These are phyloP conservation scores for Xiphorhynchus erythropygius DNA, from an alignment of 2,797 vertebrate genomes.

Conservation along the genomic window DNA sequence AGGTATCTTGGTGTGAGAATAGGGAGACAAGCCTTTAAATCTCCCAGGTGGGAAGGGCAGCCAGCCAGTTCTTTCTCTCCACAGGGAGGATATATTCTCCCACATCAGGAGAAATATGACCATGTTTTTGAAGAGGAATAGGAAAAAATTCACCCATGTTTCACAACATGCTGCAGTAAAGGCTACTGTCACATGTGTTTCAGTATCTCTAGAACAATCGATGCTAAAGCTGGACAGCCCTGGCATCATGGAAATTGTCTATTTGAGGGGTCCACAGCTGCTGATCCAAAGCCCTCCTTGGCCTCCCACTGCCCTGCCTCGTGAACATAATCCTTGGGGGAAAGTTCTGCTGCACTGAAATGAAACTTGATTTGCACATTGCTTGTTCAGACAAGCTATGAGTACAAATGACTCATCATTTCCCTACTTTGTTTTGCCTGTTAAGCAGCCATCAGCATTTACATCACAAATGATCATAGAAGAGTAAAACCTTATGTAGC, in stretches of 20 bases:
- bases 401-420: conserved; percentile 68
- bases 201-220: neutral
- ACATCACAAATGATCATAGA: conserved; percentile 69
- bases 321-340: conserved; percentile 18
- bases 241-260: neutral
- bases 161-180: neutral
- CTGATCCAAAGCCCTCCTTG: neutral
- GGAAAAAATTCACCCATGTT: neutral
- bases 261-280: neutral
- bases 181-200: neutral
- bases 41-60: neutral
- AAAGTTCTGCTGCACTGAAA: conserved; percentile 51
- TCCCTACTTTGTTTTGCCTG: conserved; percentile 68
- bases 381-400: conserved; percentile 62
- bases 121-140: neutral
- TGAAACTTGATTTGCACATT: conserved; percentile 63
- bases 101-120: neutral
- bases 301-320: conserved; percentile 38
- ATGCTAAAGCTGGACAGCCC: neutral
- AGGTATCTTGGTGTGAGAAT: neutral
- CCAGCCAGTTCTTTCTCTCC: neutral
- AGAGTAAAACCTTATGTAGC: conserved; percentile 28
- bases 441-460: conserved; percentile 71
- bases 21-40: neutral
- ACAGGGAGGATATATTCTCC: neutral